Conservation (phyloP, 2,113 vertebrate species). For the Tragelaphus imberbis region DNA sequence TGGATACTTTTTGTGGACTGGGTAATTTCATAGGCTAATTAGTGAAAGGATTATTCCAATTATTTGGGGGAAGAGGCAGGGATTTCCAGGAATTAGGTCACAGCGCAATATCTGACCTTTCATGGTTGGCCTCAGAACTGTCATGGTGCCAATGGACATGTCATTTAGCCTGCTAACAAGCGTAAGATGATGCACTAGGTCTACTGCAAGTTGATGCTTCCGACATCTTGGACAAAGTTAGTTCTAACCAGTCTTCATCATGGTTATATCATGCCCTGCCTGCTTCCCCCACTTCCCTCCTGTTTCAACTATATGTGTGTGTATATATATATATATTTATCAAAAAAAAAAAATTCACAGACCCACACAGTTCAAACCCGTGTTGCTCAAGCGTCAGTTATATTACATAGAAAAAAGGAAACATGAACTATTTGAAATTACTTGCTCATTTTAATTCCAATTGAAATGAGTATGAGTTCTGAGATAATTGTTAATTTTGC, state of each 20-base stretch:
- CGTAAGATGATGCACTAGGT: accelerated
- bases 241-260: not conserved
- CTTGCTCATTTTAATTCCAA: not conserved
- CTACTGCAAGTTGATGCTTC: not conserved
- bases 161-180: not conserved
- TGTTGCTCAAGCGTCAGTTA: not conserved
- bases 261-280: not conserved
- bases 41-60: not conserved
- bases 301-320: not conserved
- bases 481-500: not conserved
- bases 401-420: not conserved
- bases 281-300: not conserved
- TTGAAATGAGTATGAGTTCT: not conserved
- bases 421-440: not conserved
- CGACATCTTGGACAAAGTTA: not conserved
- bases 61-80: not conserved
- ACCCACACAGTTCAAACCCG: not conserved
- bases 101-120: not conserved
- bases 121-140: not conserved
- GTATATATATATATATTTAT: not conserved
- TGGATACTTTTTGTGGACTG: not conserved
- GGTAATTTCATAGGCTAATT: not conserved
- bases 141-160: not conserved
- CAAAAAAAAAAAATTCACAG: not conserved
- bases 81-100: not conserved